Base-by-base conservation (phyloP, 1,140 invertebrate genomes). In the Dreissena rostriformis region DNA sequence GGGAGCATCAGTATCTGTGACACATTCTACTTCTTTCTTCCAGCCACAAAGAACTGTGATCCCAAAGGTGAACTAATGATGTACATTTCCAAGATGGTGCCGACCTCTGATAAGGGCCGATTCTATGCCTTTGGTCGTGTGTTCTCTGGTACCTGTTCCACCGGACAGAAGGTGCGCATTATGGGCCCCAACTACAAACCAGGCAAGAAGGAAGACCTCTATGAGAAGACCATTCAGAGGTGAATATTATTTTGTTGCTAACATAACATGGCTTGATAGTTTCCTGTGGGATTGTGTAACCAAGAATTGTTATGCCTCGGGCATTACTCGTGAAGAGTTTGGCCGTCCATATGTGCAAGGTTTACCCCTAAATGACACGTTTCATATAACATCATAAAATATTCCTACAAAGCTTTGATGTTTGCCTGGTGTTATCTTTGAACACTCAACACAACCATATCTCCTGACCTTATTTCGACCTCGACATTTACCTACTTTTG, bases 61-160 rank as follows among this genome's bases (percentile, higher is more conserved):
- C 96, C 98, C 11, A 97, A 98, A 89, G 99, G 96, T 87, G 98
- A 98, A 26, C 95, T 99, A 39, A 99, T 99, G 98, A 99, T 99
- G 99, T 99, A 99, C 95, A 96, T 99, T 86, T 99, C 98, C 28
- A 99, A 99, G 95, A 99, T 99, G 99, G 99, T 99, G 94, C 99
- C 99, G 79, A 99, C 99, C 8, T 97, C 97, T 61, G 99, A 99
- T 94, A 99, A 99, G 94, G 99, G 99, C 86, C 96, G 99, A 94
- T 99, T 99, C 96, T 99, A 99, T 94, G 99, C 99, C 78, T 99
- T 99, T 93, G 99, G 99, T 84, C 98, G 99, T 95, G 99, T 99
- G 11, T 99, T 99, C 95, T 97, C 98, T 91, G 99, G 99, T 90
- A 97, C 96, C n/a, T 95, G 97, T 7, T 95, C 95, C 76, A 99